Conservation (phyloP, 30 jellyfish, hydroid and myxozoan species). For the Turritopsis dohrnii region DNA sequence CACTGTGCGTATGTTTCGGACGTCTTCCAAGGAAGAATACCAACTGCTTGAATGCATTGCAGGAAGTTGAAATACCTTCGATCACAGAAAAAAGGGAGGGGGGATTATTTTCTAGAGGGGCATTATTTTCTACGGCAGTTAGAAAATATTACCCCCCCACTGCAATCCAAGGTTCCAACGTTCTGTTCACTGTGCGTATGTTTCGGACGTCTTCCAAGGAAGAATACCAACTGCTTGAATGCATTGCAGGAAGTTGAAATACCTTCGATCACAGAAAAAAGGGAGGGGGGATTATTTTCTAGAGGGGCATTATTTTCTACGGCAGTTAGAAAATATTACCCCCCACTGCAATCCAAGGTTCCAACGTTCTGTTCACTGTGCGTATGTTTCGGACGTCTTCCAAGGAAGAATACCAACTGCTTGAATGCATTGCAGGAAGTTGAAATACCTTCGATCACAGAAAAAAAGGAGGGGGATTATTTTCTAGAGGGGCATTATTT, state of each 20-base stretch:
- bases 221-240: background rate
- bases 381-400: background rate
- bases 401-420: background rate
- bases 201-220: background rate
- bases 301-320: background rate
- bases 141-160: background rate
- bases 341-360: background rate
- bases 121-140: background rate
- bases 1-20: background rate
- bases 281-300: no score
- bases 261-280: background rate
- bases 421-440: background rate
- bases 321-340: background rate
- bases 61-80: background rate
- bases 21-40: background rate
- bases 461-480: background rate
- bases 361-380: background rate
- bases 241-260: background rate
- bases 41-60: background rate
- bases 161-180: background rate
- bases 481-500: background rate
- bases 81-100: background rate
- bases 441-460: background rate
- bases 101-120: background rate
- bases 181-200: background rate